Conservation (phyloP, 2,113 vertebrate genomes). For the Glaucomys volans region DNA sequence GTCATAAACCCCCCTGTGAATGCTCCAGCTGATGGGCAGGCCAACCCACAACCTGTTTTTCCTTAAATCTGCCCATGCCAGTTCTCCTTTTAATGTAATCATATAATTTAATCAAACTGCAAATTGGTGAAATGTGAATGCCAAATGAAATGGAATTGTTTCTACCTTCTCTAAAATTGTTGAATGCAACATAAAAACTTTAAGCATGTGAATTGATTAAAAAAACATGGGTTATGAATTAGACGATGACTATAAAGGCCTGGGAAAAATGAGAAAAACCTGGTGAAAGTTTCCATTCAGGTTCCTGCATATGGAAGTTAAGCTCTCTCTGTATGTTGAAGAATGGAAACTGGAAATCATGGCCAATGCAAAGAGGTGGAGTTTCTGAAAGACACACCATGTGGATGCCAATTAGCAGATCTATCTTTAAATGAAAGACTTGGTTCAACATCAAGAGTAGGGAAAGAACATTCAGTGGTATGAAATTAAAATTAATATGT, state of each 20-base stretch:
- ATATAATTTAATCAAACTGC: neutral
- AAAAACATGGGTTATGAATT: neutral
- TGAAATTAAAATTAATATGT: conserved; percentile 3
- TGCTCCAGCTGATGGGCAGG: neutral
- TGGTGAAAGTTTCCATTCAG: neutral
- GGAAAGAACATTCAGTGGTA: neutral
- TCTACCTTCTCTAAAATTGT: neutral
- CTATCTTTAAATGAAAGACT: neutral
- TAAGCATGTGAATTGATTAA: neutral
- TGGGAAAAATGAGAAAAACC: neutral
- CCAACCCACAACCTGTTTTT: neutral
- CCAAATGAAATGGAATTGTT: neutral
- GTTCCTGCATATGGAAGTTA: neutral
- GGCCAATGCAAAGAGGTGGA: neutral
- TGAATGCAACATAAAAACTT: neutral
- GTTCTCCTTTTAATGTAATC: neutral
- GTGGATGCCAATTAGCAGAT: neutral
- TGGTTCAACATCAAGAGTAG: neutral
- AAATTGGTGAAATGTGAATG: neutral
- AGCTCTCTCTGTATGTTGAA: neutral
- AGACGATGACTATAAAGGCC: neutral
- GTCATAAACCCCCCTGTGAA: neutral
- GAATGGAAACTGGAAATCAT: neutral
- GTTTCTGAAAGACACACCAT: neutral
- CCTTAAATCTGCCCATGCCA: neutral